A percentile compares a stretch with the other conserved stretches of the same genome.
These are phyloP conservation scores for Phataginus tetradactyla DNA, from an alignment of 2,797 vertebrate genomes.

Conservation along the genomic window DNA sequence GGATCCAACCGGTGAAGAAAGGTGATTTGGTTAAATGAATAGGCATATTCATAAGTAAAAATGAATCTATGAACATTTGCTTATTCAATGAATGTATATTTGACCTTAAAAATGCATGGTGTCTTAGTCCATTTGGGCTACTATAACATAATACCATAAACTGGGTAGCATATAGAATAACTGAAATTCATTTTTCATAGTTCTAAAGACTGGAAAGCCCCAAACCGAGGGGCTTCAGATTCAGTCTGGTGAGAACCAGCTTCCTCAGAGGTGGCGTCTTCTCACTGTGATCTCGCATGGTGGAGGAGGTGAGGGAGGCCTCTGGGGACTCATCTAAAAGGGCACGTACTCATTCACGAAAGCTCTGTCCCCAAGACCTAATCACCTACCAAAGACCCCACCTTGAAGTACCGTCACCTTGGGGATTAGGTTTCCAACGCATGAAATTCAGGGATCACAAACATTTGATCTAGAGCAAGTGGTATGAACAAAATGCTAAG, in stretches of 20 bases:
- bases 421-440: background rate
- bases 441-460: background rate
- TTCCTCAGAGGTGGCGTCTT: background rate
- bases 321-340: background rate
- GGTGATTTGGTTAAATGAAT: background rate
- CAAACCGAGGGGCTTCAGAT: background rate
- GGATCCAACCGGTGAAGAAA: background rate
- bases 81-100: background rate
- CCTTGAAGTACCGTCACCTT: background rate
- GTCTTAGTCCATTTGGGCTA: background rate
- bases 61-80: background rate
- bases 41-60: background rate
- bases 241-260: background rate
- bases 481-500: background rate
- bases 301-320: background rate
- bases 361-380: background rate
- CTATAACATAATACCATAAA: background rate
- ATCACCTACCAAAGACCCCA: background rate
- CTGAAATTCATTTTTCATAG: background rate
- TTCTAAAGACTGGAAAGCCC: background rate
- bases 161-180: background rate
- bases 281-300: background rate
- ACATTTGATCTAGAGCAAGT: background rate
- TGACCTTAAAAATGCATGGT: background rate
- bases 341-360: background rate